These are phyloP conservation scores for Dyspetes luteomarginatus DNA, from an alignment of 2,888 invertebrate species.

Conservation along the genomic window DNA sequence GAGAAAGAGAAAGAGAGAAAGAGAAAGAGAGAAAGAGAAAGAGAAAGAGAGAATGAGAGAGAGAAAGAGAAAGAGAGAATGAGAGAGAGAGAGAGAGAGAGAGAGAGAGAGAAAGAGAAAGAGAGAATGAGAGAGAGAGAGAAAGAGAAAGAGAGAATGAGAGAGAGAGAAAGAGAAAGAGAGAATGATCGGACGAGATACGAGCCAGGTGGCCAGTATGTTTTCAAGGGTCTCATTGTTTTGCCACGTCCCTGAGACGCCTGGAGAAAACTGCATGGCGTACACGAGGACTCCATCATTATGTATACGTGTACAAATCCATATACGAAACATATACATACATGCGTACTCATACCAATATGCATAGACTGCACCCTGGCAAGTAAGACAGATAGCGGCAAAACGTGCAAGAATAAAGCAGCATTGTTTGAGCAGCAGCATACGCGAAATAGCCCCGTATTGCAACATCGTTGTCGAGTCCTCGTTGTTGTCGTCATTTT, in stretches of 20 bases:
- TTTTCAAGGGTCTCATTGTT: constrained; percentile 34
- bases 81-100: not conserved
- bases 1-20: too few relatives aligned
- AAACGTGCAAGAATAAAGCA: constrained; percentile 40
- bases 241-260: constrained; percentile 20
- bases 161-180: not conserved
- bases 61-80: too few relatives aligned
- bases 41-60: not conserved
- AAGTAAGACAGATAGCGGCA: constrained; percentile 9
- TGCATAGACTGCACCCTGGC: not conserved
- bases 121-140: not conserved
- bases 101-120: not conserved
- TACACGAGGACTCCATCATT: constrained; percentile 6
- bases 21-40: not conserved
- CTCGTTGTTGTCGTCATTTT: constrained; percentile 5
- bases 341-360: too few relatives aligned
- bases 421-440: constrained; percentile 33
- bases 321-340: not conserved
- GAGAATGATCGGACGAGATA: not conserved
- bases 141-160: not conserved
- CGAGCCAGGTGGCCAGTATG: constrained; percentile 3
- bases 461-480: constrained; percentile 7
- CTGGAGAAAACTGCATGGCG: constrained; percentile 22
- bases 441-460: constrained; percentile 22
- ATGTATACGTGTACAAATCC: not conserved